Percentiles rank a stretch among this genome's conserved stretches.
Conservation (phyloP, 2,888 invertebrate species). For the Napeogenes sylphis region DNA sequence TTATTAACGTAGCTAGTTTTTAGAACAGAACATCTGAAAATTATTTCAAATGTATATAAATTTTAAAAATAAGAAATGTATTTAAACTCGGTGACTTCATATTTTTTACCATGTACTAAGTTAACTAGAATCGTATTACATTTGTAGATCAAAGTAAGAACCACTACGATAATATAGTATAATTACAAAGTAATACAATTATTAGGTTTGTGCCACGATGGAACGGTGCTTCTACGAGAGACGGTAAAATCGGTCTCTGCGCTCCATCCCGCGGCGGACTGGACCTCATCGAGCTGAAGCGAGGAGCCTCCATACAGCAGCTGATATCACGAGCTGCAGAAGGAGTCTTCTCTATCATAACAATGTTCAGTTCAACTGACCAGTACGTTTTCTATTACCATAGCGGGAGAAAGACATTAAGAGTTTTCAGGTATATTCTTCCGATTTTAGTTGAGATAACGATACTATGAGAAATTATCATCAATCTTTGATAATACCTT, state of each 20-base stretch:
- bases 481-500: not conserved
- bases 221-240: slow-evolving; percentile 92
- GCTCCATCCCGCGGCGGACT: slow-evolving; percentile 96
- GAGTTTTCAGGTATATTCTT: slow-evolving; percentile 87
- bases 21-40: too few species aligned
- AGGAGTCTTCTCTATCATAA: slow-evolving; percentile 97
- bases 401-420: slow-evolving; percentile 94
- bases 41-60: too few species aligned
- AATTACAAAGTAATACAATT: slow-evolving; percentile 1
- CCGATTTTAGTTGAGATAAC: not conserved
- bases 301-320: slow-evolving; percentile 91
- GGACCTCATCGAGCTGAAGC: slow-evolving; percentile 93
- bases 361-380: slow-evolving; percentile 95
- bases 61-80: too few species aligned
- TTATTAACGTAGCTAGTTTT: too few species aligned
- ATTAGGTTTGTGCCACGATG: slow-evolving; percentile 88
- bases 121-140: too few species aligned
- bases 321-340: slow-evolving; percentile 97
- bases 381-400: slow-evolving; percentile 98
- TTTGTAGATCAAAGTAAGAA: too few species aligned
- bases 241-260: slow-evolving; percentile 93
- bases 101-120: too few species aligned
- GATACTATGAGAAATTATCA: not conserved
- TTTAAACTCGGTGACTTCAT: too few species aligned
- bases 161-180: not conserved